These are phyloP conservation scores for Numida meleagris DNA, from an alignment of 2,113 vertebrate genomes.

Conservation along the genomic window DNA sequence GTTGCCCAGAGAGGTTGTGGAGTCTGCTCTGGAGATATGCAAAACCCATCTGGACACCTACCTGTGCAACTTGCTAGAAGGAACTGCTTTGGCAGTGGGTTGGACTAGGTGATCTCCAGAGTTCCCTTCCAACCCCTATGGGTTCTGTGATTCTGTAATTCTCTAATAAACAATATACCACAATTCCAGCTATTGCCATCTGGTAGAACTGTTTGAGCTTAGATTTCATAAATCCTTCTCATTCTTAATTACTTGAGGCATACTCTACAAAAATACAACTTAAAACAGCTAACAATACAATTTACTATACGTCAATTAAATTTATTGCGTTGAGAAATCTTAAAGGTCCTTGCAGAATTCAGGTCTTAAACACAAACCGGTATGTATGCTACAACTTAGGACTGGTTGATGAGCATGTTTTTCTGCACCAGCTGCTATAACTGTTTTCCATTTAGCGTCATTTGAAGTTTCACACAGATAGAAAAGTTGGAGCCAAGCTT, in stretches of 20 bases:
- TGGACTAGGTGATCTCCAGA: not conserved
- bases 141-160: not conserved
- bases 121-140: not conserved
- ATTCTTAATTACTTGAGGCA: not conserved
- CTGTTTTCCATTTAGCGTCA: not conserved
- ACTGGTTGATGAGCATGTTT: not conserved
- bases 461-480: not conserved
- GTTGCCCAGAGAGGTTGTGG: no score
- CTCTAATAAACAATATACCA: not conserved
- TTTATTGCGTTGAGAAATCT: not conserved
- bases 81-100: not conserved
- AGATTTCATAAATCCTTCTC: not conserved
- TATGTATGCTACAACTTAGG: not conserved
- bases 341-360: not conserved
- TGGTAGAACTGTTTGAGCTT: not conserved
- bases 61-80: not conserved
- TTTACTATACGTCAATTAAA: not conserved
- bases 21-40: not conserved
- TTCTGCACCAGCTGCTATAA: not conserved
- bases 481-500: not conserved
- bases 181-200: not conserved
- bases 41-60: no score
- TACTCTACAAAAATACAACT: not conserved
- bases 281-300: not conserved
- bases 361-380: not conserved